Evolutionary conservation across 2,797 vertebrate genomes (phyloP).

Genomic region (Rhinophrynus dorsalis): DNA sequence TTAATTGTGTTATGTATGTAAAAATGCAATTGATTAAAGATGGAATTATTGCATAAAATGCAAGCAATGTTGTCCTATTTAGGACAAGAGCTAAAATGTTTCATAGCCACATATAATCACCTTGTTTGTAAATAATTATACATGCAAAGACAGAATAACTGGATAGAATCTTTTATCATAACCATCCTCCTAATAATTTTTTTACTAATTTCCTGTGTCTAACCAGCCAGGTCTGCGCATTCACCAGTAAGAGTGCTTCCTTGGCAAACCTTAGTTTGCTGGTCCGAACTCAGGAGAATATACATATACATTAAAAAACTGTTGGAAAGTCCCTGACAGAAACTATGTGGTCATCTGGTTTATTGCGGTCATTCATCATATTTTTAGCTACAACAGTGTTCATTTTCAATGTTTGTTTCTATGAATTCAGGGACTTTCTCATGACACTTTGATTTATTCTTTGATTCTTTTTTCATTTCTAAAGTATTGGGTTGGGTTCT

Average conservation of each 20-base stretch:
- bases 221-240: not conserved
- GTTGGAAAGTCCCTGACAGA: not conserved
- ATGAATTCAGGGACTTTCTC: constrained; percentile 16
- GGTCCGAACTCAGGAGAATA: not conserved
- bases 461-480: not conserved
- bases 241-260: not conserved
- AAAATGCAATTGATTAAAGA: no score
- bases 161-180: no score
- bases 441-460: not conserved
- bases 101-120: no score
- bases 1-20: no score
- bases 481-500: not conserved
- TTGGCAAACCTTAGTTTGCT: not conserved
- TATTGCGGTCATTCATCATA: not conserved
- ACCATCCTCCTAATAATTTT: no score
- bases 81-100: no score
- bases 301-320: not conserved
- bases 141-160: no score
- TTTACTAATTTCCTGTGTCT: no score
- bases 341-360: not conserved
- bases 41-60: no score
- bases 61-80: no score
- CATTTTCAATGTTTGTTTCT: not conserved
- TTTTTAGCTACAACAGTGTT: not conserved
- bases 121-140: no score